phyloP scores from a whole-genome alignment of 2,797 vertebrate species.

The Cyprinodon diabolis region DNA sequence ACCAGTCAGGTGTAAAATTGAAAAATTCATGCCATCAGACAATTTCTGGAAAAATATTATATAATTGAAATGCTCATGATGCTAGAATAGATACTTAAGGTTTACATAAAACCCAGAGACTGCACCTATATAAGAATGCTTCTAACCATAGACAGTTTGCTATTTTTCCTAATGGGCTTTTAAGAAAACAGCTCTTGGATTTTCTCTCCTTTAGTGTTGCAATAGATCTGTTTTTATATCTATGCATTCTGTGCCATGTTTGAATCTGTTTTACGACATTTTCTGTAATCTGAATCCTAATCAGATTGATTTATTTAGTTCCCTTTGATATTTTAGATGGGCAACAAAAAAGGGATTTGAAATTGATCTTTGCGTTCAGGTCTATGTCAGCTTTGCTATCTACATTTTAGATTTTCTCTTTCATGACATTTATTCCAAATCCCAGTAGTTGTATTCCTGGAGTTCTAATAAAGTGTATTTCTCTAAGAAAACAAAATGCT shows the following conservation, averaged over 20 bases:
- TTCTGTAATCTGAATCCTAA: too few species aligned
- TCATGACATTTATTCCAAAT: background rate
- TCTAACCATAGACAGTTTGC: background rate
- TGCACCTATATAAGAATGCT: background rate
- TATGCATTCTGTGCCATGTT: too few species aligned
- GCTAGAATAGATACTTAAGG: background rate
- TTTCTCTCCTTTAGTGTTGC: too few species aligned
- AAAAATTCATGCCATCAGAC: background rate
- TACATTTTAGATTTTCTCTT: background rate
- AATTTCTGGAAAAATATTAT: background rate
- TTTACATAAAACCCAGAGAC: too few species aligned
- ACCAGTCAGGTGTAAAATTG: background rate
- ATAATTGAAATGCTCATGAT: background rate
- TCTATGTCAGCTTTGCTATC: background rate
- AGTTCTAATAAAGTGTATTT: slow-evolving; percentile 15
- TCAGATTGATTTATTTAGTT: background rate
- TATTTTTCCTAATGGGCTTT: too few species aligned
- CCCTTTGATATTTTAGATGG: background rate
- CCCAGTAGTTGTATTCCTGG: slow-evolving; percentile 1
- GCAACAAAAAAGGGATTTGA: background rate
- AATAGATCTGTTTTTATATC: too few species aligned
- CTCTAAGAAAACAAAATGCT: slow-evolving; percentile 11
- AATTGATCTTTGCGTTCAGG: background rate
- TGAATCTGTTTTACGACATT: too few species aligned
- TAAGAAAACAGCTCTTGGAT: too few species aligned